Conservation (phyloP, 2,888 invertebrate genomes). For the Cephonodes hylas region DNA sequence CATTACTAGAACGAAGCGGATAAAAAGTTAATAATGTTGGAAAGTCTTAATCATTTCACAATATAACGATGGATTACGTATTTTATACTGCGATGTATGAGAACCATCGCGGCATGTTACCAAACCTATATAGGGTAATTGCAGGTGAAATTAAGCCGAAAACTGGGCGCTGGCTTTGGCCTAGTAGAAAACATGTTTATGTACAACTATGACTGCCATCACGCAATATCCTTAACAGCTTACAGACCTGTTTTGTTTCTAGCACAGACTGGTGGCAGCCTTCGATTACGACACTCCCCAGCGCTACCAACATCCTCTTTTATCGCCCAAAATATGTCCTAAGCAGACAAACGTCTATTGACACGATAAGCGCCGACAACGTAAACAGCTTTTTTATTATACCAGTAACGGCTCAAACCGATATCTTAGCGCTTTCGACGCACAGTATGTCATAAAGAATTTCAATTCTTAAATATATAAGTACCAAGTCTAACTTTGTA, state of each 20-base stretch:
- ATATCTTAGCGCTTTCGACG: neutral
- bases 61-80: neutral
- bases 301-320: neutral
- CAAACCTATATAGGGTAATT: neutral
- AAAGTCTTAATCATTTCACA: neutral
- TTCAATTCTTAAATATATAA: neutral
- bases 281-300: neutral
- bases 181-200: neutral
- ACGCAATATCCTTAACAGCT: neutral
- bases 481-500: neutral
- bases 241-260: neutral
- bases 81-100: neutral
- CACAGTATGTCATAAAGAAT: neutral
- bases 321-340: neutral
- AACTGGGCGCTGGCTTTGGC: neutral
- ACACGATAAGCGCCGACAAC: neutral
- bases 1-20: neutral
- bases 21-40: slow-evolving; percentile 2
- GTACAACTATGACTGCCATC: neutral
- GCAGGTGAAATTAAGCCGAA: neutral
- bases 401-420: neutral
- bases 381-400: slow-evolving; percentile 3
- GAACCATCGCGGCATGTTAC: neutral
- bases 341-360: neutral
- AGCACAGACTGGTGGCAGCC: neutral